Percentiles rank a stretch among this genome's conserved stretches.
These are phyloP conservation scores for Ceraclea dissimilis DNA, from an alignment of 2,888 invertebrate species.

Conservation along the genomic window DNA sequence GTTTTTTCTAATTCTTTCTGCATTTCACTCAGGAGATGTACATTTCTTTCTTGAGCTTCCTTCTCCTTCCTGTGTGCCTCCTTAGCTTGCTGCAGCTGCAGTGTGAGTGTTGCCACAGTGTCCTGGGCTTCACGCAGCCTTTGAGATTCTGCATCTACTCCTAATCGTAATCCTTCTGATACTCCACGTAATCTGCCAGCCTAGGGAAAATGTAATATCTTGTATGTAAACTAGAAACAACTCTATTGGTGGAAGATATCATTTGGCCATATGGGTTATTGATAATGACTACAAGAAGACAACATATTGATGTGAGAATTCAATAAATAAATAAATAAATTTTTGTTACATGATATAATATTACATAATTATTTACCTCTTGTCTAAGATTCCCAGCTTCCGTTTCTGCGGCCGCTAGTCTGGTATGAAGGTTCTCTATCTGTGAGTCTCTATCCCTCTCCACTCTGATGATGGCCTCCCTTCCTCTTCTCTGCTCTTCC, in stretches of 20 bases:
- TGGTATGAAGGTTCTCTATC: slow-evolving; percentile 39
- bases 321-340: too few species aligned
- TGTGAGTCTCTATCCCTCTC: slow-evolving; percentile 68
- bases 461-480: slow-evolving; percentile 72
- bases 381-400: slow-evolving; percentile 48
- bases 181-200: slow-evolving; percentile 47
- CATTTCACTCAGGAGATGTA: slow-evolving; percentile 56
- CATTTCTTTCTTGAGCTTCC: slow-evolving; percentile 46
- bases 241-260: too few species aligned
- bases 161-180: slow-evolving; percentile 51
- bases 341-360: too few species aligned
- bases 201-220: slow-evolving; percentile 32
- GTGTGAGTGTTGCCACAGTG: slow-evolving; percentile 42
- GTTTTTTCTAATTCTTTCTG: slow-evolving; percentile 59
- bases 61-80: slow-evolving; percentile 44
- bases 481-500: slow-evolving; percentile 79
- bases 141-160: slow-evolving; percentile 49
- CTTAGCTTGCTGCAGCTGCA: slow-evolving; percentile 43
- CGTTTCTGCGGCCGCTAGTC: slow-evolving; percentile 45
- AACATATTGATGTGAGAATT: too few species aligned
- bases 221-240: too few species aligned
- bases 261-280: too few species aligned
- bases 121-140: slow-evolving; percentile 49
- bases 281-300: too few species aligned
- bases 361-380: slow-evolving; percentile 41